These are phyloP conservation scores for Acrobeloides nanus DNA, from an alignment of 2,888 invertebrate genomes.

Conservation along the genomic window DNA sequence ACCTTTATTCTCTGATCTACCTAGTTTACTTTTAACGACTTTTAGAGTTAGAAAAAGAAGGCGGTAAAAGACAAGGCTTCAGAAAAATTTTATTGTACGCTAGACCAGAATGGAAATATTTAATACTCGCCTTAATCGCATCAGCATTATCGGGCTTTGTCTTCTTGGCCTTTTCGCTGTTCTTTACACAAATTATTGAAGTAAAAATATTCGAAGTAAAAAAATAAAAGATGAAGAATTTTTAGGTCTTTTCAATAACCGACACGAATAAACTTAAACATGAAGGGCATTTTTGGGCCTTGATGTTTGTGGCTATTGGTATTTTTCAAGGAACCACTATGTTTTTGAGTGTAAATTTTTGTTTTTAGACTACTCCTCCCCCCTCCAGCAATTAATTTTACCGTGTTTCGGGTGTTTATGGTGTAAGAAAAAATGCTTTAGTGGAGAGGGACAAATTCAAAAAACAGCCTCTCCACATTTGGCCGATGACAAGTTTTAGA, in stretches of 20 bases:
- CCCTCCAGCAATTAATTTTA: too few relatives aligned
- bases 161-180: slow-evolving; percentile 58
- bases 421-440: too few relatives aligned
- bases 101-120: slow-evolving; percentile 54
- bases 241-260: slow-evolving; percentile 54
- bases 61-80: slow-evolving; percentile 32
- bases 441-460: too few relatives aligned
- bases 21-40: too few relatives aligned
- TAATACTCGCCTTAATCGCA: slow-evolving; percentile 54
- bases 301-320: slow-evolving; percentile 55
- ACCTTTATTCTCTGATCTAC: too few relatives aligned
- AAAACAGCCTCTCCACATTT: too few relatives aligned
- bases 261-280: slow-evolving; percentile 51
- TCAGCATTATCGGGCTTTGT: slow-evolving; percentile 55
- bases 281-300: slow-evolving; percentile 57
- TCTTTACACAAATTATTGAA: slow-evolving; percentile 50
- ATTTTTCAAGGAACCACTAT: slow-evolving; percentile 43
- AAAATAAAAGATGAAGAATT: too few relatives aligned
- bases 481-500: too few relatives aligned
- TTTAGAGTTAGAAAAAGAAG: slow-evolving; percentile 37
- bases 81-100: slow-evolving; percentile 54
- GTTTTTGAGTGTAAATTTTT: slow-evolving; percentile 32
- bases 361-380: too few relatives aligned
- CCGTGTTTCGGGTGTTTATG: too few relatives aligned
- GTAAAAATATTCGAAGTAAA: too few relatives aligned